Percentiles rank a stretch among this genome's conserved stretches.
Conservation (phyloP, 2,888 invertebrate genomes). For the Xanthia icteritia region DNA sequence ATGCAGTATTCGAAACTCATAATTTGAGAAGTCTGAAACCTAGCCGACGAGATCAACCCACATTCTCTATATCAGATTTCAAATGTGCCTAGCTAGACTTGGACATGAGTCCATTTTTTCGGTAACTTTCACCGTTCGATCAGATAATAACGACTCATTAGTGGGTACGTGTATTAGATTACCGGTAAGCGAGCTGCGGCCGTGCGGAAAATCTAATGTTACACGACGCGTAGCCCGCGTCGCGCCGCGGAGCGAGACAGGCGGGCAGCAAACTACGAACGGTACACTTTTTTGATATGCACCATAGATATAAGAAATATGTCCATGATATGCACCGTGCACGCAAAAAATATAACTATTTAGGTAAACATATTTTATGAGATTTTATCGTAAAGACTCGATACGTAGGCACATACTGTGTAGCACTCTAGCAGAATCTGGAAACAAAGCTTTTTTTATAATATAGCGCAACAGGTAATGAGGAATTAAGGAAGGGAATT, state of each 20-base stretch:
- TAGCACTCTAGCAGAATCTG: neutral
- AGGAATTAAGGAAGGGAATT: too few species aligned
- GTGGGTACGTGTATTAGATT: constrained; percentile 48
- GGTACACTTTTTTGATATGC: constrained; percentile 5
- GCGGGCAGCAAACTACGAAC: neutral
- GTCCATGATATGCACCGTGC: neutral
- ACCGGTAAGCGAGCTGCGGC: constrained; percentile 55
- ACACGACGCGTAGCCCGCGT: constrained; percentile 33
- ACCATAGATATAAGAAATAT: too few species aligned
- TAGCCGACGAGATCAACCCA: constrained; percentile 25
- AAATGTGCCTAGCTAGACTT: constrained; percentile 32
- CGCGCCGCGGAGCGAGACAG: constrained; percentile 15
- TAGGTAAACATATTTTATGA: neutral
- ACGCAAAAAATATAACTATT: constrained; percentile 8
- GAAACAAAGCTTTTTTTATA: neutral
- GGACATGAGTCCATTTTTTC: constrained; percentile 38
- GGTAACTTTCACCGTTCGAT: constrained; percentile 61
- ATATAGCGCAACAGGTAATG: too few species aligned
- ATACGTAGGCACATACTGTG: neutral
- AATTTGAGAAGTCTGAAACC: constrained; percentile 31
- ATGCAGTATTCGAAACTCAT: constrained; percentile 12
- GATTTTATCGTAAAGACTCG: neutral
- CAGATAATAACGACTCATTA: constrained; percentile 49
- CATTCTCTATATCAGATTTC: constrained; percentile 48
- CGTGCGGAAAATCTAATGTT: constrained; percentile 63